Percentiles rank a stretch among this genome's conserved stretches.
These are phyloP conservation scores for Tethea ocularis DNA, from an alignment of 2,888 invertebrate genomes.

Conservation along the genomic window DNA sequence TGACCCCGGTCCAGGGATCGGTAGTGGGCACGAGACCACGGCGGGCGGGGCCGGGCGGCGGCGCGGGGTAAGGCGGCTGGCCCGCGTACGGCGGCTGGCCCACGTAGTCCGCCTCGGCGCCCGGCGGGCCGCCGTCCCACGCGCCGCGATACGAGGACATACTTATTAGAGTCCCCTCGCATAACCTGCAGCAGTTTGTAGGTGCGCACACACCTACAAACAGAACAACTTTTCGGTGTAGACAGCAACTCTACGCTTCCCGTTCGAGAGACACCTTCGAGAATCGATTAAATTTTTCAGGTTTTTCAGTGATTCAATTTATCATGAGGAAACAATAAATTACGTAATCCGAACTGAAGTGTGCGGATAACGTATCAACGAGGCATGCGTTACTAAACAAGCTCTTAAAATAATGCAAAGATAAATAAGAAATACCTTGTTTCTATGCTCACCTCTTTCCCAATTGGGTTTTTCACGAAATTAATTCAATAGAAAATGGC, in stretches of 20 bases:
- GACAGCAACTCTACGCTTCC: slow-evolving; percentile 75
- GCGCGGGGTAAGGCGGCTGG: slow-evolving; percentile 60
- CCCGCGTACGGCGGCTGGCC: slow-evolving; percentile 61
- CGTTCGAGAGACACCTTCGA: slow-evolving; percentile 64
- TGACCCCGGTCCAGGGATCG: slow-evolving; percentile 77
- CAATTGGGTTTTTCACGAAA: slow-evolving; percentile 52
- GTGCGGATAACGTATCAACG: slow-evolving; percentile 46
- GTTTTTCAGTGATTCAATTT: slow-evolving; percentile 59
- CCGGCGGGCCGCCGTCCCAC: slow-evolving; percentile 82
- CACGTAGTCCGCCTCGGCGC: slow-evolving; percentile 79
- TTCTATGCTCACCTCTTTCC: slow-evolving; percentile 73
- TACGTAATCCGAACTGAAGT: slow-evolving; percentile 74
- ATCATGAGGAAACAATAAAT: slow-evolving; percentile 75
- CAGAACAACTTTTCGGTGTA: slow-evolving; percentile 88
- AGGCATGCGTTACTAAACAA: slow-evolving; percentile 56
- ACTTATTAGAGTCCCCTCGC: slow-evolving; percentile 72
- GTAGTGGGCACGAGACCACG: slow-evolving; percentile 61
- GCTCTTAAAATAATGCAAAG: slow-evolving; percentile 38
- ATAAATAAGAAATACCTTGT: slow-evolving; percentile 56
- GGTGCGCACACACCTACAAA: slow-evolving; percentile 86
- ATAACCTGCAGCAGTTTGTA: slow-evolving; percentile 84
- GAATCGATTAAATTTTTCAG: slow-evolving; percentile 54
- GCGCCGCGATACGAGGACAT: slow-evolving; percentile 80
- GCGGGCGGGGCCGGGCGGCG: slow-evolving; percentile 57
- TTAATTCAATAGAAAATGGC: slow-evolving; percentile 74